phyloP scores from a whole-genome alignment of 2,888 invertebrate species.

The Cataglyphis cursor region DNA sequence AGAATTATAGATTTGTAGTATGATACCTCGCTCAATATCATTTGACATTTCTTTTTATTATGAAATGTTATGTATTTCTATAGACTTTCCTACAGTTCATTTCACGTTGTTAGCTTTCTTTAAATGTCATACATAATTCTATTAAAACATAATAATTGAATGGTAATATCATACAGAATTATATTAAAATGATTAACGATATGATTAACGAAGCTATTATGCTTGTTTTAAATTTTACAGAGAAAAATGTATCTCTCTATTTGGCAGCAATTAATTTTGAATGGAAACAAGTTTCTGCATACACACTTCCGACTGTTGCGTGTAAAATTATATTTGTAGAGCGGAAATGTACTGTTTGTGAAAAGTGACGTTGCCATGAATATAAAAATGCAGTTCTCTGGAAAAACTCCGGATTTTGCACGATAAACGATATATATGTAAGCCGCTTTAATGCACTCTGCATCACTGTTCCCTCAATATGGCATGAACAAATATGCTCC shows the following conservation, averaged over 20 bases:
- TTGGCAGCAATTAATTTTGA: constrained; percentile 19
- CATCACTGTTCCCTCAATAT: constrained; percentile 7
- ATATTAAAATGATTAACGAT: background rate
- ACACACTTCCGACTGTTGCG: background rate
- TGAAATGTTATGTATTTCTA: background rate
- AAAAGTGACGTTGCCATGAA: constrained; percentile 27
- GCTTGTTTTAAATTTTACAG: background rate
- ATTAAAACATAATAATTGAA: constrained; percentile 25
- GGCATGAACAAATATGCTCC: background rate
- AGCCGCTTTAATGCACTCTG: constrained; percentile 18
- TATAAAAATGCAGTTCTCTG: constrained; percentile 2
- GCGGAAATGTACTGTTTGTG: constrained; percentile 12
- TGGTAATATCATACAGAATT: background rate
- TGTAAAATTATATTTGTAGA: constrained; percentile 33
- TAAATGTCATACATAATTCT: background rate
- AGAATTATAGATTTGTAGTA: background rate
- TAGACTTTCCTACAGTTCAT: background rate
- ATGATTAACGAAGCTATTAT: background rate
- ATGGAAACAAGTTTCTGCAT: background rate
- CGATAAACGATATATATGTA: background rate
- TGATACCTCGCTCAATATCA: background rate
- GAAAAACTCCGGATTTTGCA: constrained; percentile 7
- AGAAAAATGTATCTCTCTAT: background rate
- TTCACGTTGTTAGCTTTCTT: background rate
- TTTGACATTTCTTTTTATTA: constrained; percentile 24